Conservation (phyloP, 1,140 invertebrate species). For the Diorhabda elongata region DNA sequence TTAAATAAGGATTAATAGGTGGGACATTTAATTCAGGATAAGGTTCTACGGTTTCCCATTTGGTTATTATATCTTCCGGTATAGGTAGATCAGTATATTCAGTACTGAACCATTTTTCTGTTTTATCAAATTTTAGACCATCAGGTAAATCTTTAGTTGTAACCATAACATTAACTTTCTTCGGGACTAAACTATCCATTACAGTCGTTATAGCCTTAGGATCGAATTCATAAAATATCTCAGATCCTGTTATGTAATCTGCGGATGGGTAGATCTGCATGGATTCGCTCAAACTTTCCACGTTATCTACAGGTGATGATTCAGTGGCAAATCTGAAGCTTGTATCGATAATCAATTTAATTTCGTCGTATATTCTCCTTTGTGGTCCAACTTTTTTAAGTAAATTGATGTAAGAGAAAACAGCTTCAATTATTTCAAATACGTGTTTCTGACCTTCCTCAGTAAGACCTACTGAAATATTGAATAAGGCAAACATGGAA, state of each 20-base stretch:
- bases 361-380: constrained; percentile 70
- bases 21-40: constrained; percentile 64
- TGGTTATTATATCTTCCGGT: constrained; percentile 53
- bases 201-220: constrained; percentile 65
- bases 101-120: constrained; percentile 70
- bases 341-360: constrained; percentile 67
- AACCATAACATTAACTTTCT: constrained; percentile 72
- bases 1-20: constrained; percentile 77
- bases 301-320: constrained; percentile 67
- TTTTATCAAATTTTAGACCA: constrained; percentile 55
- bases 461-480: constrained; percentile 70
- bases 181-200: constrained; percentile 62
- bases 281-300: constrained; percentile 69
- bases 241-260: constrained; percentile 72
- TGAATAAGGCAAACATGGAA: constrained; percentile 70
- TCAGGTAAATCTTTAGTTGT: constrained; percentile 57
- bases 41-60: constrained; percentile 57
- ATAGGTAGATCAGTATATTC: constrained; percentile 59
- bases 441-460: constrained; percentile 72
- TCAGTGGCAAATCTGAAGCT: constrained; percentile 69
- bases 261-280: constrained; percentile 76
- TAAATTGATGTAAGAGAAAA: constrained; percentile 73
- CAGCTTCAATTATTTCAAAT: constrained; percentile 61
- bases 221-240: constrained; percentile 75
- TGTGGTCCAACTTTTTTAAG: constrained; percentile 58